Base-by-base conservation (phyloP, 2,113 vertebrate genomes). In the Heterochromis multidens region DNA sequence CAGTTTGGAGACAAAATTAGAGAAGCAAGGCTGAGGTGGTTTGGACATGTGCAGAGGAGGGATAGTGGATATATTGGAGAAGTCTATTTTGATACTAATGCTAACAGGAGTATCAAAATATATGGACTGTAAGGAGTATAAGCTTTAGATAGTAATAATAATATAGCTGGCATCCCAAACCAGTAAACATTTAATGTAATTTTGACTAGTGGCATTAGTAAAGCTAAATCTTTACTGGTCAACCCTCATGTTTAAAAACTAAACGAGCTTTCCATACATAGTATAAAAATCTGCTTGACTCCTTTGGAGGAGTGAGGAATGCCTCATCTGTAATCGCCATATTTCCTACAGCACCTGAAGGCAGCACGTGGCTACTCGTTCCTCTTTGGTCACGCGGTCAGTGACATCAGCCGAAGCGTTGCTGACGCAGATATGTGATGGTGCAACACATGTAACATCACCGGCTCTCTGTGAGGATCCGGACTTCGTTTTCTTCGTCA, bases 321-420 rank as follows among this genome's bases (percentile, higher is more conserved):
- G 31, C 31, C 31, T 31, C 31, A 67, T 10, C 9, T 31, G 13
- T 17, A 81, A 27, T 21, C 1, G 0, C 10, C 43, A 23, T 27
- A 61, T 86, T 80, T 85, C 80, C 27, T 35, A 77, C 63, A 37
- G 37, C 52, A n/a, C 27, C 0, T 82, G 56, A 93, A 88, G 5
- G 88, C 81, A 70, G 21, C 88, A 78, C 2, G 11, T 14, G 54
- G 17, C 56, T 65, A 72, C 25, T 33, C 46, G 46, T 33, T 14
- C 59, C 25, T 16, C 2, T 54, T n/a, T 84, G 33, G 60, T 92
- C 88, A 92, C 88, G 77, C 25, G 89, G 72, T 70, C 46, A 8
- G 0, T 91, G 91, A 94, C 94, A 33, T 94, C 60, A 76, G 31
- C 23, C 57, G 2, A 16, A 37, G 63, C 29, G 31, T 81, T 60